Evolutionary conservation across 2,888 invertebrate genomes (phyloP), one percentile per base, ranked within the genome.

Genomic region (Mimachlamys varia): DNA sequence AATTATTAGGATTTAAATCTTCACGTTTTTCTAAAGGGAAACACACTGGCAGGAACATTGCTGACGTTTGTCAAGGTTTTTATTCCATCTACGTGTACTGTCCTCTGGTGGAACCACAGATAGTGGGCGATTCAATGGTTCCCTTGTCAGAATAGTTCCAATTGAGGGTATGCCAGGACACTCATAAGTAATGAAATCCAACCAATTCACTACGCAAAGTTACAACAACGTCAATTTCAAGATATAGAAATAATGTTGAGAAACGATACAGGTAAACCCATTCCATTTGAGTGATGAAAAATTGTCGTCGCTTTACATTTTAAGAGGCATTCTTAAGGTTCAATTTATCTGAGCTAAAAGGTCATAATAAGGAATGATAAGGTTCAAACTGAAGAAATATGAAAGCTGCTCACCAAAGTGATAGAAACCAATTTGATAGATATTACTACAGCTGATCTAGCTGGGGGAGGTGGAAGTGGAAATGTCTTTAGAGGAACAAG

Each of bases 211-310:
- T 89, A 89, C 53, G n/a, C 38, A 33, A 0, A 49, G 15, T n/a
- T 89, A 17, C 76, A 17, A 27, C 87, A 87, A 89, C 10, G 87
- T 10, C 89, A 33, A 38, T 89, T 87, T 76, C 50, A 89, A 44
- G 53, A 89, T 50, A 87, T 89, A 12, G 44, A 87, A 15, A 89
- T 89, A 50, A 87, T 50, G 58, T 50, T 89, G 87, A 89, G 49
- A 87, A 37, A 89, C 87, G 87, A 89, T 44, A 53, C 87, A 10
- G 89, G 89, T 38, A 87, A n/a, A n/a, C n/a, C n/a, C n/a, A n/a
- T n/a, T n/a, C n/a, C n/a, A n/a, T n/a, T n/a, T n/a, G n/a, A n/a
- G n/a, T n/a, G n/a, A n/a, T n/a, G n/a, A n/a, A n/a, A n/a, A n/a
- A n/a, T n/a, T n/a, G n/a, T n/a, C n/a, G n/a, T n/a, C n/a, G n/a